These are phyloP conservation scores for Aphelinus atriplicis DNA, from an alignment of 1,140 invertebrate genomes.

Conservation along the genomic window DNA sequence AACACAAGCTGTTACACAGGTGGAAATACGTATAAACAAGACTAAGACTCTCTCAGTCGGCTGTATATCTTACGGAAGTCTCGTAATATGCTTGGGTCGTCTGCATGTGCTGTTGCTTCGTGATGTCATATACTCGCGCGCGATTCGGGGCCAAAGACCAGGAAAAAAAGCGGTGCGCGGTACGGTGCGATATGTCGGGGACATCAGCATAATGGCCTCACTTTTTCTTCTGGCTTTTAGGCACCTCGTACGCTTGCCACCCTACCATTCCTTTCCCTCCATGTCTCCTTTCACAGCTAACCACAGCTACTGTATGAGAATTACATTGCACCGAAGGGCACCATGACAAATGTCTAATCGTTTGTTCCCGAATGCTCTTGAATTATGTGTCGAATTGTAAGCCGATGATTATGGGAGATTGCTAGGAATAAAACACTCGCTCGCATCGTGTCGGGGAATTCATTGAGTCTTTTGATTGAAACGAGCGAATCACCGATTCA, in stretches of 20 bases:
- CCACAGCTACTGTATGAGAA: conserved; percentile 11
- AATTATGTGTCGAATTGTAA: conserved; percentile 7
- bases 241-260: conserved; percentile 38
- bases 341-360: conserved; percentile 24
- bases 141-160: conserved; percentile 46
- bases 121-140: conserved; percentile 42
- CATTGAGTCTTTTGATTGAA: too few species aligned
- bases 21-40: conserved; percentile 34
- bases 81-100: conserved; percentile 47
- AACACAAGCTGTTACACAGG: conserved; percentile 15
- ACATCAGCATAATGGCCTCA: conserved; percentile 50
- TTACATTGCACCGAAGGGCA: conserved; percentile 6
- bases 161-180: conserved; percentile 36
- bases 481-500: too few species aligned
- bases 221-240: conserved; percentile 54
- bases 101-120: conserved; percentile 36
- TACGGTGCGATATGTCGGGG: conserved; percentile 47
- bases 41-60: conserved; percentile 18
- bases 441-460: too few species aligned
- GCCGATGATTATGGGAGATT: too few species aligned
- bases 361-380: conserved; percentile 12
- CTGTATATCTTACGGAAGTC: conserved; percentile 40
- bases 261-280: not conserved
- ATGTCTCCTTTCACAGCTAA: conserved; percentile 3
- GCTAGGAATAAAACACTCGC: too few species aligned